Evolutionary conservation across 2,888 invertebrate genomes (phyloP), one percentile per base, ranked within the genome.

Genomic region (Tethea ocularis): DNA sequence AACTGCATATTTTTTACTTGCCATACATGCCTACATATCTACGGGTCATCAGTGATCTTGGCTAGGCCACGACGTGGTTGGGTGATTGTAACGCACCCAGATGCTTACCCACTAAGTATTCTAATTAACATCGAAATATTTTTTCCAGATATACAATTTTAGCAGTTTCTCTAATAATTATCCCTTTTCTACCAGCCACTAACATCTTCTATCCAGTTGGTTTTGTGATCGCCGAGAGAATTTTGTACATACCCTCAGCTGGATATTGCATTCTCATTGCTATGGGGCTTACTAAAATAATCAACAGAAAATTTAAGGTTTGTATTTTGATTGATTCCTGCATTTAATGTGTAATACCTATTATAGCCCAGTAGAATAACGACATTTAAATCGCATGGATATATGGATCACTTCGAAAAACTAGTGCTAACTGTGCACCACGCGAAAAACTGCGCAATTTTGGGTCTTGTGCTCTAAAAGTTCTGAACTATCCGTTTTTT

Each of bases 171-270:
- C 81, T 97, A 55, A 83, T 96, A 52, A 82, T 96, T 3, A 86
- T 98, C 68, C 96, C 98, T 59, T 98, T 97, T 87, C 84, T 98
- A 61, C 98, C 98, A 24, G 97, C 98, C 0, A 94, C 96, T 60
- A 98, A 98, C 87, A 82, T 98, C 51, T 94, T 98, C 73, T 96
- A 97, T 80, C 95, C 95, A 62, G 98, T 98, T 36, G 98, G 98
- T 0, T 98, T 98, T 93, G 98, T 98, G 1, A 93, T 98, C 51
- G 98, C 98, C 33, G 98, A 98, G 87, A 94, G 98, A 75, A 95
- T 97, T 57, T 88, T 98, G 33, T 97, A 98, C 82, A 92, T 98
- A 66, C 96, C 98, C 7, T 97, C 97, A 57, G 94, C 96, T 58
- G 98, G 98, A 20, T 97, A 95, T 85, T 97, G 96, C 81, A 84